Base-by-base conservation (phyloP, 2,888 invertebrate species). In the Polyploca ridens region DNA sequence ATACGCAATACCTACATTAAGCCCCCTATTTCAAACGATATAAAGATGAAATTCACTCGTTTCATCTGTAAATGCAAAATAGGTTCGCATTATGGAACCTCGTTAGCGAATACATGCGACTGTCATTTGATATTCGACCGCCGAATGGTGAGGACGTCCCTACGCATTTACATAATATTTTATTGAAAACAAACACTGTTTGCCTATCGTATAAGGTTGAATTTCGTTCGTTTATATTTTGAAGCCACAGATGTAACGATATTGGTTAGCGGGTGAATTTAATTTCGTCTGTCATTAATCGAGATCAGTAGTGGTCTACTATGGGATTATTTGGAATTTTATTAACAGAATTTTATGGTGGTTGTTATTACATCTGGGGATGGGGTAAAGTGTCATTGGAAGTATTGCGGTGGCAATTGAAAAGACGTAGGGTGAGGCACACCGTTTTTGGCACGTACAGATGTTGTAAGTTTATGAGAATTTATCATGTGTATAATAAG, bases 261-360 rank as follows among this genome's bases (percentile, higher is more conserved):
- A 88, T 88, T 84, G 86, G 84, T 86, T 85, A 83, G 76, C 81
- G 77, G 78, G 84, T 85, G 88, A 90, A 89, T 91, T 91, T 89
- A 90, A 92, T 91, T 92, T 88, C 83, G 87, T 83, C 83, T 86
- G 84, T 88, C 90, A 90, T 92, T 91, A 90, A 92, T 90, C 87
- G 89, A 84, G 83, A 85, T 88, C 86, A 83, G 84, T 78, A 81
- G 80, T 85, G 84, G 86, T 84, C 76, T 78, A 81, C 82, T 81
- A 79, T 75, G 84, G 91, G 90, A 90, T 92, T 89, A 91, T 86
- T 77, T 72, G 84, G 82, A 87, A 84, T 90, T 91, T 90, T 88
- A 90, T 85, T 87, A 86, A 84, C 78, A 76, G 76, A 84, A 83
- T 87, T 83, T 87, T 79, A 85, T 82, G 81, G 77, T 70, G 72